Conservation (phyloP, 1,140 invertebrate genomes). For the Zaprionus africanus region DNA sequence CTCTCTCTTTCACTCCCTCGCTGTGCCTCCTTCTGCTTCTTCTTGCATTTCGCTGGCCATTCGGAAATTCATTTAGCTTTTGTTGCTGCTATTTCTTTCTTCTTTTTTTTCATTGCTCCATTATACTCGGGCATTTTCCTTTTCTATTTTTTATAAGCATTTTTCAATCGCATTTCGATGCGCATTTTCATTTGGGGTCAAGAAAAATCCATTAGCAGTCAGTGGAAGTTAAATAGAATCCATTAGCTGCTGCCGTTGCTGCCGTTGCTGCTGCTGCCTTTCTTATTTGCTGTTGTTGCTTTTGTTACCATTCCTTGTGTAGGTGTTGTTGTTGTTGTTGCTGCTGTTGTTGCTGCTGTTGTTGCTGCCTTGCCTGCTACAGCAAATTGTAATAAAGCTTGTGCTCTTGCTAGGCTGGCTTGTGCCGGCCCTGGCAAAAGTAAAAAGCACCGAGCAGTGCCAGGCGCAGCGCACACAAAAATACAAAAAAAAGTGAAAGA, state of each 20-base stretch:
- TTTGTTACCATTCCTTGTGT: constrained; percentile 30
- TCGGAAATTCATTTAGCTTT: constrained; percentile 77
- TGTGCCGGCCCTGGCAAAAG: constrained; percentile 40
- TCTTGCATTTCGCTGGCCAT: constrained; percentile 68
- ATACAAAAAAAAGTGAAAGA: constrained; percentile 54
- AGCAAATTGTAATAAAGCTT: constrained; percentile 74
- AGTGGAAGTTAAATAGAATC: constrained; percentile 84
- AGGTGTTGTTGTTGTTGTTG: constrained; percentile 30
- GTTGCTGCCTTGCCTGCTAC: constrained; percentile 31
- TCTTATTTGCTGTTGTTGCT: constrained; percentile 21
- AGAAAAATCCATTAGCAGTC: constrained; percentile 84
- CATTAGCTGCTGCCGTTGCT: constrained; percentile 72
- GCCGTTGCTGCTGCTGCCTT: constrained; percentile 53
- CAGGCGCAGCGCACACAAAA: constrained; percentile 7
- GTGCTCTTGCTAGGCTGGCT: constrained; percentile 48
- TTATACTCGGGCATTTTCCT: constrained; percentile 53
- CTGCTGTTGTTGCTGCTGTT: constrained; percentile 17
- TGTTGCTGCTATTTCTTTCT: constrained; percentile 42
- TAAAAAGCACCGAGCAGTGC: constrained; percentile 51
- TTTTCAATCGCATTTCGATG: constrained; percentile 83
- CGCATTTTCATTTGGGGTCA: constrained; percentile 84
- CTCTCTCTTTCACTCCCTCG: neutral
- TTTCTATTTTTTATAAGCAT: constrained; percentile 76
- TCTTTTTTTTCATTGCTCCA: constrained; percentile 44
- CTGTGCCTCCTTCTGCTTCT: neutral